Percentiles rank a stretch among this genome's conserved stretches.
Evolutionary conservation across 2,113 vertebrate genomes (phyloP).

Genomic region (Microtus oregoni): DNA sequence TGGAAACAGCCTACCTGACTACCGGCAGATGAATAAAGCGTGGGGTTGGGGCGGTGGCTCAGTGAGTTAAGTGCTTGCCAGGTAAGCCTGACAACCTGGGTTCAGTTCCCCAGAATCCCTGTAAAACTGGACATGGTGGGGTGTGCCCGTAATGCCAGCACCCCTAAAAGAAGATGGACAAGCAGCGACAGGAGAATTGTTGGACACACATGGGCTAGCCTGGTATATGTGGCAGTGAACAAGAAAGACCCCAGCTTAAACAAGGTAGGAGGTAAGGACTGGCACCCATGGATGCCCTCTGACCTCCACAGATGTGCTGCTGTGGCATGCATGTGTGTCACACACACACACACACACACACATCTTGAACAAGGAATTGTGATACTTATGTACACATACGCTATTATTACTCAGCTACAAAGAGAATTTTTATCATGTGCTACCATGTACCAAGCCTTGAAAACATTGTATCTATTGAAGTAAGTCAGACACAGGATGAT

Average conservation of each 20-base stretch:
- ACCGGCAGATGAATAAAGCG: background rate
- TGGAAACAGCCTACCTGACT: background rate
- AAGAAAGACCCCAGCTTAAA: background rate
- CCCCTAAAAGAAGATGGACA: background rate
- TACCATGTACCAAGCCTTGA: background rate
- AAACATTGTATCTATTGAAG: background rate
- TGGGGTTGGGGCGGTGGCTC: background rate
- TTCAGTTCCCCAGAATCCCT: background rate
- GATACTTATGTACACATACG: background rate
- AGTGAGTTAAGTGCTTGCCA: background rate
- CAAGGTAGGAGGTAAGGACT: background rate
- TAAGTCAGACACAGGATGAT: no score
- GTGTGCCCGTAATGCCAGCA: background rate
- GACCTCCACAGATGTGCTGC: background rate
- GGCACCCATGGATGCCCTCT: background rate
- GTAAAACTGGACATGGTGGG: background rate
- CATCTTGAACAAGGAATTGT: background rate
- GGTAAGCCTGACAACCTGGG: background rate
- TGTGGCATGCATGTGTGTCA: background rate
- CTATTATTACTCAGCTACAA: background rate
- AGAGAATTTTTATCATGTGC: background rate
- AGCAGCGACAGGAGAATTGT: background rate
- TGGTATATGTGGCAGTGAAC: background rate
- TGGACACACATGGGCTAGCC: background rate
- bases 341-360: background rate